Evolutionary conservation across 2,113 vertebrate genomes (phyloP), one percentile per base, ranked within the genome.

Genomic region (Nothocercus julius): DNA sequence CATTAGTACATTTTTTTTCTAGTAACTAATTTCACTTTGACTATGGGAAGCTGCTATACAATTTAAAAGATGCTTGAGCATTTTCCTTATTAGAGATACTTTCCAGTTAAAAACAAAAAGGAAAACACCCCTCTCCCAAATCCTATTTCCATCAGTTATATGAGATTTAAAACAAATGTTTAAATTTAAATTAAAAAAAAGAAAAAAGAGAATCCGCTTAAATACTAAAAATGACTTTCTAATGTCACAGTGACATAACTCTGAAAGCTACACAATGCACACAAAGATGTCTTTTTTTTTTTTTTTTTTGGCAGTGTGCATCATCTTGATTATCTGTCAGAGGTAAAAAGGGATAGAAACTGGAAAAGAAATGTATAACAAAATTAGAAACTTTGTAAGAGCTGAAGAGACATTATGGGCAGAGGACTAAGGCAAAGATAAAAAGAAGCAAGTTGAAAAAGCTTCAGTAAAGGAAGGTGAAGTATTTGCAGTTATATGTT

Each of bases 101-200:
- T 90, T 80, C 40, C 5, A 0, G 2, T 30, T 6, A 28, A 1
- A 5, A 12, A 59, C 47, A 27, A 58, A 70, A 6, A 27, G 7
- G 3, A 56, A 3, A 27, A 53, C 32, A 7, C 4, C 2, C 17
- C 45, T 47, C 45, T 19, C 45, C 19, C 1, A 9, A n/a, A 40
- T 22, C 20, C 7, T 27, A 2, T 44, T 84, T 67, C 5, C 9
- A 13, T 75, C 13, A 19, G 51, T 49, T 74, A 30, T 42, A 18
- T 51, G 20, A 87, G 10, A 7, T 64, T 72, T 36, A 64, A 83
- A 62, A 63, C 27, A 58, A 9, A 4, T 42, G 47, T 87, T 63
- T 74, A n/a, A 27, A 1, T 59, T 83, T 42, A 53, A 34, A 45
- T 78, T 63, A 72, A 3, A 47, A 67, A 72, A 3, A 47, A 72